Evolutionary conservation across 1,140 invertebrate genomes (phyloP).

Genomic region (Varroa destructor): DNA sequence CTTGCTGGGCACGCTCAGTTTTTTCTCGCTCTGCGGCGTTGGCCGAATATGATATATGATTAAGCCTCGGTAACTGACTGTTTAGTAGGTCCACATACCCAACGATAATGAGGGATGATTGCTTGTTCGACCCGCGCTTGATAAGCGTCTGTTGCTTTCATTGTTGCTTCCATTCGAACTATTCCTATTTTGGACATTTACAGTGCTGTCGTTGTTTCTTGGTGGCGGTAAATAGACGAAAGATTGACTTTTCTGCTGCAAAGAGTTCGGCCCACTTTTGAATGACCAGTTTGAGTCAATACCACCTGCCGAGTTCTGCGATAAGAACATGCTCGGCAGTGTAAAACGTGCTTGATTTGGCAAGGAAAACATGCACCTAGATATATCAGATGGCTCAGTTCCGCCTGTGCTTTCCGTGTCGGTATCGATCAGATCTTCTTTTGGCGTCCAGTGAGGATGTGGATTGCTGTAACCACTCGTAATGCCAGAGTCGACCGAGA

Average conservation of each 20-base stretch:
- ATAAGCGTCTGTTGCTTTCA: not conserved
- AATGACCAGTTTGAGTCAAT: constrained; percentile 25
- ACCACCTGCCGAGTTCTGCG: constrained; percentile 10
- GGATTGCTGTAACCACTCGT: constrained; percentile 20
- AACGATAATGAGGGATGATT: constrained; percentile 15
- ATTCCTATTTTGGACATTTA: not conserved
- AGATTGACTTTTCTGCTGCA: constrained; percentile 27
- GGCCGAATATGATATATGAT: too few relatives aligned
- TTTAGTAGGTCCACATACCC: constrained; percentile 6
- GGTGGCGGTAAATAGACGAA: constrained; percentile 21
- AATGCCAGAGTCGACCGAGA: constrained; percentile 20
- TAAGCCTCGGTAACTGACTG: too few relatives aligned
- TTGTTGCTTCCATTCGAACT: not conserved
- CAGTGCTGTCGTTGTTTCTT: constrained; percentile 2
- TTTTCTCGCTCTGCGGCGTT: too few relatives aligned
- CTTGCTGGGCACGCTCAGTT: too few relatives aligned
- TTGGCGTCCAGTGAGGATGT: constrained; percentile 24
- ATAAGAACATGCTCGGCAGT: constrained; percentile 17
- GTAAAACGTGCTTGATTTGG: constrained; percentile 22
- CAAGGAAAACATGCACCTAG: not conserved
- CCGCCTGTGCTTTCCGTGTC: constrained; percentile 21
- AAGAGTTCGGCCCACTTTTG: constrained; percentile 9
- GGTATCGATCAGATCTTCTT: constrained; percentile 24
- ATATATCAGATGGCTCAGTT: not conserved
- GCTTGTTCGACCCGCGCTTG: not conserved